These are phyloP conservation scores for Narcine bancroftii DNA, from an alignment of 2,113 vertebrate species.

Conservation along the genomic window DNA sequence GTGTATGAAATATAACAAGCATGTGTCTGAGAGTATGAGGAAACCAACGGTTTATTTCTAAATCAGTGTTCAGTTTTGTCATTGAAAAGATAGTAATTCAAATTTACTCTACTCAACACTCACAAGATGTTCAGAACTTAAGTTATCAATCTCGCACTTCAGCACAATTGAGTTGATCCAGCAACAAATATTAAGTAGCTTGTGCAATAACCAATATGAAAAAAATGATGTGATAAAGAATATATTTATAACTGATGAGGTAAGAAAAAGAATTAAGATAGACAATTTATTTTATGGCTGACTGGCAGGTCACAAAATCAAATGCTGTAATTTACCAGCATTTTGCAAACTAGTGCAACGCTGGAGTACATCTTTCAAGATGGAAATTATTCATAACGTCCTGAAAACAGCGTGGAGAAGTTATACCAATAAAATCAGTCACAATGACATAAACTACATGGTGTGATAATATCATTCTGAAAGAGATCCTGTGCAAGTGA, in stretches of 20 bases:
- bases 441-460: not conserved
- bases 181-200: constrained; percentile 10
- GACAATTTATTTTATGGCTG: not conserved
- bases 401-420: not conserved
- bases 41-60: not conserved
- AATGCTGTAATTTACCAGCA: not conserved
- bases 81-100: too few relatives aligned
- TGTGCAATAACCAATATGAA: not conserved
- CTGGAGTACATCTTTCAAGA: not conserved
- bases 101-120: not conserved
- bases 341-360: not conserved
- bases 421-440: not conserved
- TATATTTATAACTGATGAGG: not conserved
- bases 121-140: not conserved
- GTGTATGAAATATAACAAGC: not conserved
- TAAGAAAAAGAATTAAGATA: not conserved
- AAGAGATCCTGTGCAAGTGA: not conserved
- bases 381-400: not conserved
- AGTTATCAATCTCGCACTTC: not conserved
- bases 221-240: not conserved
- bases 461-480: constrained; percentile 1
- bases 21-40: not conserved
- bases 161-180: not conserved
- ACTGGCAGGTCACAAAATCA: not conserved
- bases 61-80: not conserved